Evolutionary conservation across 2,888 invertebrate genomes (phyloP).

Genomic region (Xestobium rufovillosum): DNA sequence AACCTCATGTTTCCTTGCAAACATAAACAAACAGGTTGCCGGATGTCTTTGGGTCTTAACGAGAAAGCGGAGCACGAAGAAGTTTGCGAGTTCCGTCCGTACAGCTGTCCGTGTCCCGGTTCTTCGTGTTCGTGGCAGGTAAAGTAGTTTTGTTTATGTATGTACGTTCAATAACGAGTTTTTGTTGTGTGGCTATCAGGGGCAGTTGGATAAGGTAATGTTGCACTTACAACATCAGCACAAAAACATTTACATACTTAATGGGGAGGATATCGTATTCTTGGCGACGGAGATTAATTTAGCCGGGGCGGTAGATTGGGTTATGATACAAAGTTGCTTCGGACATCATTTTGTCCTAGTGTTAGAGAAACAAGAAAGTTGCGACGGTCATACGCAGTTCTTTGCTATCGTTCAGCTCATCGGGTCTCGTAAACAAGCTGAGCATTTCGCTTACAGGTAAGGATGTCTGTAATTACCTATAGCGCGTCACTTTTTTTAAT

Average conservation of each 20-base stretch:
- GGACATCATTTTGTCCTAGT: slow-evolving; percentile 99
- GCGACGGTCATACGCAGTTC: slow-evolving; percentile 92
- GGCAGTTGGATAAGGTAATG: slow-evolving; percentile 97
- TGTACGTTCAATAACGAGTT: not conserved
- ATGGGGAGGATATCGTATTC: slow-evolving; percentile 99
- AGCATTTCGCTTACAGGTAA: slow-evolving; percentile 93
- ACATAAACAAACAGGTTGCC: slow-evolving; percentile 93
- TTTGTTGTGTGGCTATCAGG: slow-evolving; percentile 40
- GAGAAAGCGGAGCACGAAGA: slow-evolving; percentile 99
- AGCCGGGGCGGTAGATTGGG: slow-evolving; percentile 99
- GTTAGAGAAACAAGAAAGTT: slow-evolving; percentile 96
- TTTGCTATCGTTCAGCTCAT: slow-evolving; percentile 99
- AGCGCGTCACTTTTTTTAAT: slow-evolving; percentile 3
- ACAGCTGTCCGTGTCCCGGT: slow-evolving; percentile 98
- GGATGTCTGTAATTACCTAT: slow-evolving; percentile 8
- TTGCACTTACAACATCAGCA: slow-evolving; percentile 94
- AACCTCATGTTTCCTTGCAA: slow-evolving; percentile 99
- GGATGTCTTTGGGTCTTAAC: slow-evolving; percentile 85
- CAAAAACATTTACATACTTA: slow-evolving; percentile 96
- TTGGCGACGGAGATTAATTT: slow-evolving; percentile 98
- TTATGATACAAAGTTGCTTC: slow-evolving; percentile 99
- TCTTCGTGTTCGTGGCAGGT: slow-evolving; percentile 97
- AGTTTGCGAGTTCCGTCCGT: slow-evolving; percentile 95
- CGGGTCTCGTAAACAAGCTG: slow-evolving; percentile 97
- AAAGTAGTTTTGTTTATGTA: slow-evolving; percentile 24